These are phyloP conservation scores for Archips crataeganus DNA, from an alignment of 2,888 invertebrate species.

Conservation along the genomic window DNA sequence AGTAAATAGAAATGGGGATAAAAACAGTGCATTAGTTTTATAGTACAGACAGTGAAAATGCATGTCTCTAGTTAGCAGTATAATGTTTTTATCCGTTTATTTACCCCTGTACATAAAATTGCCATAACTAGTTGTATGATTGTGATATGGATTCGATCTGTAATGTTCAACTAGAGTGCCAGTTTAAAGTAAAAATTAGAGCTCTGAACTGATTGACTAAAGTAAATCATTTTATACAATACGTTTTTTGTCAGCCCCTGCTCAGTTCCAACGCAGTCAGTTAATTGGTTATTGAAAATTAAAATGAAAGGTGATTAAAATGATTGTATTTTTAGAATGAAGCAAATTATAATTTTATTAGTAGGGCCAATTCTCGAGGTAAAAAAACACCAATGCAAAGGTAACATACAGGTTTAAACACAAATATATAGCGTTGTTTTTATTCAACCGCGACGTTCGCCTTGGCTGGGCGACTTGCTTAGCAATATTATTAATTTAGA, in stretches of 20 bases:
- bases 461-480: too few species aligned
- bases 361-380: neutral
- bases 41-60: neutral
- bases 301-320: neutral
- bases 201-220: neutral
- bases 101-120: conserved; percentile 19
- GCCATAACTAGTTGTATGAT: conserved; percentile 31
- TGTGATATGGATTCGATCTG: conserved; percentile 27
- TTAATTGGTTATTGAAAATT: neutral
- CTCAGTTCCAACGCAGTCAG: neutral
- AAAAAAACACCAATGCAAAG: too few species aligned
- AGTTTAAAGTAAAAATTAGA: neutral
- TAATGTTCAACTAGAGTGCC: conserved; percentile 6
- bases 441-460: too few species aligned
- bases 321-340: neutral
- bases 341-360: neutral
- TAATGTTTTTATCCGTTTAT: neutral
- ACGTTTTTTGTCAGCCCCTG: neutral
- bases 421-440: too few species aligned
- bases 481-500: too few species aligned
- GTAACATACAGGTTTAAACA: too few species aligned
- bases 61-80: neutral
- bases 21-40: conserved; percentile 1
- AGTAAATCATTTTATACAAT: neutral
- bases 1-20: neutral